Conservation (phyloP, 2,888 invertebrate genomes). For the Nomada hirtipes region DNA sequence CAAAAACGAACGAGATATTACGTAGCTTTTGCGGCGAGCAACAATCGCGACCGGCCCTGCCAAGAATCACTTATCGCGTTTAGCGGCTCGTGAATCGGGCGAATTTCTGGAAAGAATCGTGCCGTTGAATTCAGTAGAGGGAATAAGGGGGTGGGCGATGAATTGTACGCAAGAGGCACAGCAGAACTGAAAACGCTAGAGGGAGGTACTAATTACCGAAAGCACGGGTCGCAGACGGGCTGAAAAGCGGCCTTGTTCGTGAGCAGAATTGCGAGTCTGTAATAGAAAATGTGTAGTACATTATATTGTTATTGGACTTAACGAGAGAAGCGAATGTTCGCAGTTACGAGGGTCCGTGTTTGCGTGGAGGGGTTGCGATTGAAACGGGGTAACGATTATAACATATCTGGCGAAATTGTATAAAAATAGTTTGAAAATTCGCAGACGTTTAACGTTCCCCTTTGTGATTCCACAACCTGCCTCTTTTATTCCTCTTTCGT, state of each 20-base stretch:
- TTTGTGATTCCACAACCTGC: neutral
- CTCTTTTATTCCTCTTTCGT: too few species aligned
- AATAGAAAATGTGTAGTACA: conserved; percentile 47
- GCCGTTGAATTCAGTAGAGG: conserved; percentile 2
- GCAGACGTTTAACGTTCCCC: neutral
- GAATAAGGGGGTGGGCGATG: neutral
- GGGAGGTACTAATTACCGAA: conserved; percentile 66
- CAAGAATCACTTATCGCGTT: conserved; percentile 77
- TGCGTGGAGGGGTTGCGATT: neutral
- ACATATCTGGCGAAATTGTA: neutral
- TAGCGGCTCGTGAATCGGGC: conserved; percentile 59
- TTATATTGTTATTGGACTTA: conserved; percentile 44
- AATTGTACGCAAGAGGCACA: conserved; percentile 12
- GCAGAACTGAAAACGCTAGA: conserved; percentile 31
- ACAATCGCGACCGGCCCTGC: conserved; percentile 69
- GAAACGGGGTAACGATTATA: neutral
- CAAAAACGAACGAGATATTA: conserved; percentile 49
- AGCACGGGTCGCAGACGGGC: conserved; percentile 52
- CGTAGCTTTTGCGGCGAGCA: conserved; percentile 44
- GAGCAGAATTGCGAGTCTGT: conserved; percentile 51
- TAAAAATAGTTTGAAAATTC: neutral
- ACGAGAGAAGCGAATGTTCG: neutral
- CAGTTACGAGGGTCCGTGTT: too few species aligned
- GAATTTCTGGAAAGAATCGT: conserved; percentile 46
- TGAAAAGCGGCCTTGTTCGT: conserved; percentile 54